These are phyloP conservation scores for Aspidapion aeneum DNA, from an alignment of 2,888 invertebrate genomes.

Conservation along the genomic window DNA sequence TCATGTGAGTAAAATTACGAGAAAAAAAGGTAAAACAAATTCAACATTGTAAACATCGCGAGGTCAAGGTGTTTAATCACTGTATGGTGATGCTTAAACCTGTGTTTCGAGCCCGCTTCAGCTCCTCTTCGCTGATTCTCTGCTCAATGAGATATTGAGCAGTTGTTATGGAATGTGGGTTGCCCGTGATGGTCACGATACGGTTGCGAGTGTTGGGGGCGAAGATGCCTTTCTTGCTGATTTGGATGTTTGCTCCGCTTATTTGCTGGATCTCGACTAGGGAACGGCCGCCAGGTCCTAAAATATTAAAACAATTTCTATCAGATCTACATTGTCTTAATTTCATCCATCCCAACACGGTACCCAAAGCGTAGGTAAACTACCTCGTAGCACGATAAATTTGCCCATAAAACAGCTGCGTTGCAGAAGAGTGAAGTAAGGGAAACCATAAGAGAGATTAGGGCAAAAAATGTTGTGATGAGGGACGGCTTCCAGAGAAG, in stretches of 20 bases:
- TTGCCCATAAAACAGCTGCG: too few species aligned
- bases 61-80: conserved; percentile 45
- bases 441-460: too few species aligned
- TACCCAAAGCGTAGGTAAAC: too few species aligned
- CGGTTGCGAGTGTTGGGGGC: conserved; percentile 96
- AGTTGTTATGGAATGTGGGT: conserved; percentile 81
- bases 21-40: too few species aligned
- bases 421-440: too few species aligned
- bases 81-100: conserved; percentile 57
- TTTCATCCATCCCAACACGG: too few species aligned
- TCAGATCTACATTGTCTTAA: neutral
- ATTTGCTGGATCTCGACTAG: conserved; percentile 96
- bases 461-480: too few species aligned
- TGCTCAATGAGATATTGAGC: conserved; percentile 96
- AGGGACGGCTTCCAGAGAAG: too few species aligned
- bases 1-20: too few species aligned
- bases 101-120: conserved; percentile 90
- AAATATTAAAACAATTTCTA: conserved; percentile 17
- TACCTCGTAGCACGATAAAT: too few species aligned
- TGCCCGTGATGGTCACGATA: conserved; percentile 93
- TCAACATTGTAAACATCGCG: neutral
- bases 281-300: conserved; percentile 91
- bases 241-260: conserved; percentile 97
- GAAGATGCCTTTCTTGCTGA: conserved; percentile 97
- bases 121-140: conserved; percentile 93